Evolutionary conservation across 2,888 invertebrate species (phyloP).

Genomic region (Troides oblongomaculatus): DNA sequence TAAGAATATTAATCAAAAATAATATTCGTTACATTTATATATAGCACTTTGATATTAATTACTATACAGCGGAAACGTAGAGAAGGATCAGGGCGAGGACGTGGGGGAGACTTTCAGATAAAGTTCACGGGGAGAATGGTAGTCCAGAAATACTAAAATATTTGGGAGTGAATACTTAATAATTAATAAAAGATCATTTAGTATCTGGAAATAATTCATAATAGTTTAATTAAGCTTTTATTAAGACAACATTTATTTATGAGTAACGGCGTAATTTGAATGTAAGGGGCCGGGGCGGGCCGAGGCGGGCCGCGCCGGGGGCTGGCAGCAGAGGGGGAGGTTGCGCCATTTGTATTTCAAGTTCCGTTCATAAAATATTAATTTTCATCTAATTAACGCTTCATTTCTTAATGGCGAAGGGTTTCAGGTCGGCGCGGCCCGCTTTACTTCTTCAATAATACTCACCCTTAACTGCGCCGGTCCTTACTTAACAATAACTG

Average conservation of each 20-base stretch:
- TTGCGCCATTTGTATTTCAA: constrained; percentile 20
- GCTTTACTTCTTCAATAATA: background rate
- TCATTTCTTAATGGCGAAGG: constrained; percentile 13
- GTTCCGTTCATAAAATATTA: constrained; percentile 20
- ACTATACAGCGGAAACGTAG: no score
- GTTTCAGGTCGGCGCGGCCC: constrained; percentile 1
- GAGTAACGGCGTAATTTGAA: background rate
- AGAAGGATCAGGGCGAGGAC: no score
- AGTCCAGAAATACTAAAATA: no score
- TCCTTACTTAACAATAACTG: background rate
- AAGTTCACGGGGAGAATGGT: no score
- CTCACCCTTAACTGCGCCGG: background rate
- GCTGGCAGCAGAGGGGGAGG: background rate
- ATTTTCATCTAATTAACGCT: constrained; percentile 21
- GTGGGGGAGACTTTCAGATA: no score
- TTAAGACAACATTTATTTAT: background rate
- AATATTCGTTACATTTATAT: no score
- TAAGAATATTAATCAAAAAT: no score
- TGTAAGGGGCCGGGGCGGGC: background rate
- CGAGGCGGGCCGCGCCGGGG: background rate
- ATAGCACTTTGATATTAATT: no score
- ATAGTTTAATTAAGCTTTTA: background rate
- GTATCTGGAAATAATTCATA: background rate
- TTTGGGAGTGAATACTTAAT: no score
- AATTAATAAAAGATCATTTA: no score